Conservation (phyloP, 2,113 vertebrate species). For the Camelus bactrianus region DNA sequence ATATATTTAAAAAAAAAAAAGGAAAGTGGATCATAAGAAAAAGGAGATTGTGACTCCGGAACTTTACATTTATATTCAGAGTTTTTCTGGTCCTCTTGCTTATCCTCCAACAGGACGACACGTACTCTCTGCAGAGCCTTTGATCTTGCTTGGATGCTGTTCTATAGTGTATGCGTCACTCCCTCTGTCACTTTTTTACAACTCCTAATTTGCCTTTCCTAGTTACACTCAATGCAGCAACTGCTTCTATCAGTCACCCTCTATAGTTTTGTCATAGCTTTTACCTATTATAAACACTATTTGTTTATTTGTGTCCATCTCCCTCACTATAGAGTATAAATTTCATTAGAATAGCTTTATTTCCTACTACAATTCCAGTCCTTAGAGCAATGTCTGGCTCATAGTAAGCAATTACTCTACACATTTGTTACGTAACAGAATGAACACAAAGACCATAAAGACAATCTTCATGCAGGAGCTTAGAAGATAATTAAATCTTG, state of each 20-base stretch:
- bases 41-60: neutral
- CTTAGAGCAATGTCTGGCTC: neutral
- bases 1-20: neutral
- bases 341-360: neutral
- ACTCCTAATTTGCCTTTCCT: neutral
- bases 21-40: neutral
- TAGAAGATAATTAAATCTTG: neutral
- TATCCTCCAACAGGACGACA: neutral
- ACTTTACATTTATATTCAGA: neutral
- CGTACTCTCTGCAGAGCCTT: neutral
- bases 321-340: neutral
- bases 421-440: neutral
- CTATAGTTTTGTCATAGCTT: neutral
- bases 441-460: neutral
- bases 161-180: fast-evolving
- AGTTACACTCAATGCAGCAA: neutral
- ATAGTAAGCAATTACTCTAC: neutral
- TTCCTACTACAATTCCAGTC: neutral
- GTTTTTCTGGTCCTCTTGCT: neutral
- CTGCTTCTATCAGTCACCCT: neutral
- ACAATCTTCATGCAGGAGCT: neutral
- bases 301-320: neutral
- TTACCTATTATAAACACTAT: neutral
- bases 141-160: neutral
- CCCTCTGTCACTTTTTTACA: neutral